phyloP scores from a whole-genome alignment of 2,888 invertebrate species.

The Griposia aprilina region DNA sequence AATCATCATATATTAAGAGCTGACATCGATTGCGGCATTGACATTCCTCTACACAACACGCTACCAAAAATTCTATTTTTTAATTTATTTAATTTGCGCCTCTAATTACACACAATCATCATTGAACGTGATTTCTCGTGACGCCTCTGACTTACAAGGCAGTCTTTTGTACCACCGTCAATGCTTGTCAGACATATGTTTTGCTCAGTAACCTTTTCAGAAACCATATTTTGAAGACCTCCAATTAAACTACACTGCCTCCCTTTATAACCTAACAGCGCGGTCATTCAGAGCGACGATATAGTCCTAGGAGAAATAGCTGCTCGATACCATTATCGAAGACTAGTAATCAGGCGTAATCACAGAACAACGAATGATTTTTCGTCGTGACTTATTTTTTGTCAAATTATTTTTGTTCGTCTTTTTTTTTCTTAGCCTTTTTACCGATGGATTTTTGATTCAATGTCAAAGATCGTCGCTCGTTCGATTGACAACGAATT shows the following conservation, averaged over 20 bases:
- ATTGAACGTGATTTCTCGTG: slow-evolving; percentile 81
- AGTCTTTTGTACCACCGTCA: slow-evolving; percentile 88
- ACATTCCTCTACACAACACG: slow-evolving; percentile 76
- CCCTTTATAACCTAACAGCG: slow-evolving; percentile 58
- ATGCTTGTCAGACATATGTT: slow-evolving; percentile 83
- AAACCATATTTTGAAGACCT: slow-evolving; percentile 70
- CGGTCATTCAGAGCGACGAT: slow-evolving; percentile 64
- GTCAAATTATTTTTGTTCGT: slow-evolving; percentile 79
- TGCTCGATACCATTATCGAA: slow-evolving; percentile 81
- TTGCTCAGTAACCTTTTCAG: slow-evolving; percentile 83
- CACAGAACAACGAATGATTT: slow-evolving; percentile 84
- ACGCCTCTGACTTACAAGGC: slow-evolving; percentile 87
- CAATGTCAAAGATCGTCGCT: slow-evolving; percentile 87
- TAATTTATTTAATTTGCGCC: slow-evolving; percentile 87
- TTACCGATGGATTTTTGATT: slow-evolving; percentile 80
- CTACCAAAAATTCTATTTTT: slow-evolving; percentile 81
- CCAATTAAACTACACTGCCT: slow-evolving; percentile 58
- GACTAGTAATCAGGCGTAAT: slow-evolving; percentile 87
- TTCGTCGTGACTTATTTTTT: slow-evolving; percentile 83
- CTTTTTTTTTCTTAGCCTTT: slow-evolving; percentile 72
- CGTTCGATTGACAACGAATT: slow-evolving; percentile 87
- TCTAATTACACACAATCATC: slow-evolving; percentile 87
- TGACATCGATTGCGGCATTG: slow-evolving; percentile 78
- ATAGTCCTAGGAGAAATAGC: slow-evolving; percentile 74
- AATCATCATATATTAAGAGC: slow-evolving; percentile 33